phyloP scores from a whole-genome alignment of 2,797 vertebrate species.

The Takifugu ocellatus region DNA sequence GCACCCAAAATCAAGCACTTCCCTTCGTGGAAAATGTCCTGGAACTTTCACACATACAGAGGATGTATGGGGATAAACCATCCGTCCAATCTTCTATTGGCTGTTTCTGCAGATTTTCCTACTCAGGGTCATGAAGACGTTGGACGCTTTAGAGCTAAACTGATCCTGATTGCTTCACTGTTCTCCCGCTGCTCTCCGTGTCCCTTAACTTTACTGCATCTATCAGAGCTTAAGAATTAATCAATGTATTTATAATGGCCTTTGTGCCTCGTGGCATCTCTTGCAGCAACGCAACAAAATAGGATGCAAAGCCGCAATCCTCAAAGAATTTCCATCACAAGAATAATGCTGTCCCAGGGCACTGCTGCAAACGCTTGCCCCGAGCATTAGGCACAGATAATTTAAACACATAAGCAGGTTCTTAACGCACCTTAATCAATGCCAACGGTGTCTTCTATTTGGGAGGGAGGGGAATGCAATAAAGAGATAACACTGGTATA shows the following conservation, averaged over 20 bases:
- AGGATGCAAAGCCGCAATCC: constrained; percentile 81
- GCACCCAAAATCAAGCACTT: constrained; percentile 23
- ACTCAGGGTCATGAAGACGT: no score
- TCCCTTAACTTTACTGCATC: constrained; percentile 68
- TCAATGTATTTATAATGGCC: constrained; percentile 78
- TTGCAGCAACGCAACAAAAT: constrained; percentile 75
- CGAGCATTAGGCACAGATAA: constrained; percentile 76
- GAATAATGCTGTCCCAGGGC: constrained; percentile 77
- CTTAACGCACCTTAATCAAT: constrained; percentile 80
- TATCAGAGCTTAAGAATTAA: constrained; percentile 75
- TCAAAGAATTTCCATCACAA: constrained; percentile 79
- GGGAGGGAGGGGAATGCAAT: constrained; percentile 68
- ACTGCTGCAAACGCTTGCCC: constrained; percentile 72
- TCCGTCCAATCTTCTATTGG: no score
- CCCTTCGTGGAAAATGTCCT: no score
- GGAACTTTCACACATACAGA: no score
- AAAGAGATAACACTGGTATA: constrained; percentile 76
- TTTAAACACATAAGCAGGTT: constrained; percentile 84
- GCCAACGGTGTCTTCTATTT: constrained; percentile 74
- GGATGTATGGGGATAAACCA: no score
- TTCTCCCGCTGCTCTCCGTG: constrained; percentile 53
- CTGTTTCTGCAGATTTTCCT: no score
- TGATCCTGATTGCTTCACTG: constrained; percentile 41
- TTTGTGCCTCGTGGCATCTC: constrained; percentile 70
- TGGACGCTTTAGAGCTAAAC: constrained; percentile 28